Percentiles rank a stretch among this genome's conserved stretches.
Conservation (phyloP, 2,888 invertebrate genomes). For the Brachyptera putata region DNA sequence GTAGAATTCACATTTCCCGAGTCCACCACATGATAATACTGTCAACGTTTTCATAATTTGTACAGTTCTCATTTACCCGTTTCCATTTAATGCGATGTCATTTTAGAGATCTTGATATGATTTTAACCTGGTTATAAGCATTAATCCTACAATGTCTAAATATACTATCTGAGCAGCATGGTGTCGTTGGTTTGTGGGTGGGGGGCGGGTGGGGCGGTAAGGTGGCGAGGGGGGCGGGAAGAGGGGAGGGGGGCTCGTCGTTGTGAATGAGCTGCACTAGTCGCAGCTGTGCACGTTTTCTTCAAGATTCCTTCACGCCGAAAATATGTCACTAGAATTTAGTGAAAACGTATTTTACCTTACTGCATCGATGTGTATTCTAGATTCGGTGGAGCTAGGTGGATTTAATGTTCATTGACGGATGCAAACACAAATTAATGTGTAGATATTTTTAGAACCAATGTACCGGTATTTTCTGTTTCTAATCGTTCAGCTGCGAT, state of each 20-base stretch:
- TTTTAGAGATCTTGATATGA: neutral
- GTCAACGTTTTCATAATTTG: too few relatives aligned
- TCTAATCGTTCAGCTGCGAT: too few relatives aligned
- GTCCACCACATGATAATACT: too few relatives aligned
- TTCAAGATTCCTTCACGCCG: neutral
- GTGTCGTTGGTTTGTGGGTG: neutral
- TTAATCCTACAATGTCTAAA: neutral
- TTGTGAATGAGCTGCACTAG: constrained; percentile 3
- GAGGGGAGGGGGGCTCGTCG: neutral
- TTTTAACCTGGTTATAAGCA: neutral
- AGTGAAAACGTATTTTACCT: too few relatives aligned
- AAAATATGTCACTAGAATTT: neutral
- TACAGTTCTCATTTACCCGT: too few relatives aligned
- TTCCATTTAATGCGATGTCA: too few relatives aligned
- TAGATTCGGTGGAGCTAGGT: neutral
- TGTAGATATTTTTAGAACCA: too few relatives aligned
- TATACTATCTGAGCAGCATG: neutral
- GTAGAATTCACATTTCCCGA: too few relatives aligned
- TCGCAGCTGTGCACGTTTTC: neutral
- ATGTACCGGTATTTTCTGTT: too few relatives aligned
- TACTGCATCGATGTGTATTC: too few relatives aligned
- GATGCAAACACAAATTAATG: too few relatives aligned
- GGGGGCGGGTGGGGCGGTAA: neutral
- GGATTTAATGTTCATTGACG: neutral
- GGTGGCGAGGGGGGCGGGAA: too few relatives aligned